Conservation (phyloP, 2,888 invertebrate species). For the Lamproptera curius region DNA sequence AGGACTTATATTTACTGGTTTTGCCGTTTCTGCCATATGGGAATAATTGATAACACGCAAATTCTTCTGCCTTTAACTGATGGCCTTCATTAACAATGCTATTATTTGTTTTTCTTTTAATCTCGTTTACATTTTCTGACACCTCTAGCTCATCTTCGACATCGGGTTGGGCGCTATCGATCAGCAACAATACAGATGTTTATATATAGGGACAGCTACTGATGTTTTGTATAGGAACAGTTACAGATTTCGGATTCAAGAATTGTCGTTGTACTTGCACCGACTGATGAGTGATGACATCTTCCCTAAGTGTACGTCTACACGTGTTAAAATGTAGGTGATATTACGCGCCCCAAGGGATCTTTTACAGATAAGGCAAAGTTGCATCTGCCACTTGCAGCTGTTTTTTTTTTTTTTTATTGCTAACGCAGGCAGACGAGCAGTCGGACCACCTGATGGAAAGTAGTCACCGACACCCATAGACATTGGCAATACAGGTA, state of each 20-base stretch:
- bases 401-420: slow-evolving; percentile 23
- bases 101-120: slow-evolving; percentile 26
- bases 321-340: slow-evolving; percentile 16
- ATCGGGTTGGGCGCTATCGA: too few species aligned
- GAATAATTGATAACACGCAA: slow-evolving; percentile 32
- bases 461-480: too few species aligned
- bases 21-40: slow-evolving; percentile 32
- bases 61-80: slow-evolving; percentile 32
- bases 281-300: slow-evolving; percentile 22
- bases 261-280: slow-evolving; percentile 21
- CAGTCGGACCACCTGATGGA: too few species aligned
- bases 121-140: slow-evolving; percentile 24
- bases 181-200: slow-evolving; percentile 23
- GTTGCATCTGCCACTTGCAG: slow-evolving; percentile 19
- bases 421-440: too few species aligned
- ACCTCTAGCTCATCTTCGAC: too few species aligned
- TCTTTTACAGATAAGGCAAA: slow-evolving; percentile 22
- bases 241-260: slow-evolving; percentile 23
- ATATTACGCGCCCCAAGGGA: too few species aligned
- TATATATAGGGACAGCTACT: too few species aligned
- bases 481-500: too few species aligned
- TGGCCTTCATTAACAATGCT: slow-evolving; percentile 31
- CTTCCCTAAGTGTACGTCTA: too few species aligned
- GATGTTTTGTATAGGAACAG: slow-evolving; percentile 24
- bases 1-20: too few species aligned